Conservation (phyloP, 64 coral and sea anemone species). For the Stichodactyla mertensii region DNA sequence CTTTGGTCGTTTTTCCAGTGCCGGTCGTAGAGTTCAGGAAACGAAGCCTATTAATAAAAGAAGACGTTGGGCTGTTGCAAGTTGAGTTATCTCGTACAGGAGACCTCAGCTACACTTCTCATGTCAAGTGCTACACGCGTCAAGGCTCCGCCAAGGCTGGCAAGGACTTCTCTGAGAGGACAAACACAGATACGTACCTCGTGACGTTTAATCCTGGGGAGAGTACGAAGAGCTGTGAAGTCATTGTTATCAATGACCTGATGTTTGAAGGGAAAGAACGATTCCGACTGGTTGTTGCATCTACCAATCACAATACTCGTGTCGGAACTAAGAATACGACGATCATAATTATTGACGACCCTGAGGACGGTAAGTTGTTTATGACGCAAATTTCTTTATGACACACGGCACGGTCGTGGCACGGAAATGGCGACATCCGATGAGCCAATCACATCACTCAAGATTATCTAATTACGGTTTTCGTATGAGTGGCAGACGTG, state of each 20-base stretch:
- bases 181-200: conserved; percentile 52
- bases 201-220: conserved; percentile 72
- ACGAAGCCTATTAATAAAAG: conserved; percentile 29
- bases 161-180: conserved; percentile 66
- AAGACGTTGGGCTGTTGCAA: conserved; percentile 38
- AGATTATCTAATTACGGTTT: too few species aligned
- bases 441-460: too few species aligned
- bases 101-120: conserved; percentile 52
- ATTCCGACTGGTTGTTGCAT: conserved; percentile 59
- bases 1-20: conserved; percentile 35
- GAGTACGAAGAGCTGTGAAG: conserved; percentile 62
- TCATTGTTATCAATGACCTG: conserved; percentile 59
- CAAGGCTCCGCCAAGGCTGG: conserved; percentile 60
- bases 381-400: background rate
- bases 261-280: conserved; percentile 54
- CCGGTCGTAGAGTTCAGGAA: conserved; percentile 81
- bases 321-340: conserved; percentile 61
- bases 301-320: conserved; percentile 29
- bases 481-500: too few species aligned
- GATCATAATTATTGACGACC: conserved; percentile 49
- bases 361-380: conserved; percentile 68
- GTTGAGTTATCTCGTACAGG: conserved; percentile 61
- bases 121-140: conserved; percentile 84
- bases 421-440: too few species aligned
- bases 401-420: too few species aligned